Evolutionary conservation across 2,113 vertebrate genomes (phyloP), one percentile per base, ranked within the genome.

Genomic region (Oncorhynchus masou): DNA sequence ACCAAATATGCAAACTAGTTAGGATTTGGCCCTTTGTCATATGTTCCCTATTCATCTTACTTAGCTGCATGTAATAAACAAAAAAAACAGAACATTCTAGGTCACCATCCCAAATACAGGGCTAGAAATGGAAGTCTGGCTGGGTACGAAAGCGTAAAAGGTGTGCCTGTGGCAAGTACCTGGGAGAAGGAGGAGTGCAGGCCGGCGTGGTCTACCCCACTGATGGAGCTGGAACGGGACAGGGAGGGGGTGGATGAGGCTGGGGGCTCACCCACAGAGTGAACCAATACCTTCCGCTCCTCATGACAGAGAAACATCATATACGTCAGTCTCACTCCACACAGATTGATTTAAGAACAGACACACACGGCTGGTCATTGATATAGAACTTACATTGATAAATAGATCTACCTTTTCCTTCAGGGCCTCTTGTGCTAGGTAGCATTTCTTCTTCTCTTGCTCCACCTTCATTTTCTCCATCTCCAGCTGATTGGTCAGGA

Each of bases 381-480:
- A 62, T 57, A 57, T 57, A 57, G 15, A 57, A 20, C 19, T 20
- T 20, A 24, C 59, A 62, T 11, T 62, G 59, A 9, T 8, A 64
- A 72, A 49, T 13, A 54, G 16, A 5, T 73, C 4, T 90, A 99
- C 98, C 97, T 97, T 99, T 83, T 99, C 98, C 88, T 95, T 99
- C 24, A 95, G 88, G 48, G 95, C 91, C 92, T 99, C 98, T 86
- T 98, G 97, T 62, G 95, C 92, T 1, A 98, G 91, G 88, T 97
- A 88, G 70, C 88, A 95, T 85, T 97, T 99, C 90, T 99, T 99
- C 87, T 95, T 98, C 90, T 99, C 98, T 84, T 99, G 97, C 84
- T 99, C 98, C 84, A 96, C 96, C 89, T 96, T 99, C 95, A 99
- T 95, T 89, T 95, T 99, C 87, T 99, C 98, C 96, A 99, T 98